Percentiles rank a stretch among this genome's conserved stretches.
Conservation (phyloP, 2,888 invertebrate species). For the Tenthredo amoena region DNA sequence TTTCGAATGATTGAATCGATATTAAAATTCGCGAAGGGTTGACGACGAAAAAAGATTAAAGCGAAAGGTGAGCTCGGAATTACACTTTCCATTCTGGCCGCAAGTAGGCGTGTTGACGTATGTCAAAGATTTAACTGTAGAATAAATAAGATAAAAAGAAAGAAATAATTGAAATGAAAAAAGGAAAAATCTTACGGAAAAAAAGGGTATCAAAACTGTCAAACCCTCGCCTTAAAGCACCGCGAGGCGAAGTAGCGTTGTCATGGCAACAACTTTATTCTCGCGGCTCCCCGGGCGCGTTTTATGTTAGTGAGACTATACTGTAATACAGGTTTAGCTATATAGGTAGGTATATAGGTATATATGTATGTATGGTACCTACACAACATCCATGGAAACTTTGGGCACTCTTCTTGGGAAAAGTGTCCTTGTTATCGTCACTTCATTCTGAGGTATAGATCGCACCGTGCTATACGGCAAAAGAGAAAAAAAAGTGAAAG, state of each 20-base stretch:
- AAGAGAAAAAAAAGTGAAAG: not conserved
- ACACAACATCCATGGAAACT: conserved; percentile 14
- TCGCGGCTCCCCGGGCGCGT: conserved; percentile 15
- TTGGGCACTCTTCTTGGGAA: conserved; percentile 15
- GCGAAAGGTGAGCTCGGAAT: not conserved
- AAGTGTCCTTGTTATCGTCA: conserved; percentile 41
- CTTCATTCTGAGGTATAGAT: not conserved
- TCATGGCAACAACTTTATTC: conserved; percentile 37
- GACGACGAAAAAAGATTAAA: not conserved
- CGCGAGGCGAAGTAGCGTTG: conserved; percentile 9
- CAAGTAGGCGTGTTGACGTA: not conserved
- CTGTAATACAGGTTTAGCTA: not conserved
- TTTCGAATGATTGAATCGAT: not conserved
- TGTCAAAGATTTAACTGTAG: not conserved
- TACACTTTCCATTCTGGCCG: not conserved
- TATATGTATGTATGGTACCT: not conserved
- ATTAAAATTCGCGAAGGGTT: not conserved
- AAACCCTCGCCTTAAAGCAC: conserved; percentile 27
- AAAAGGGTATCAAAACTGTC: not conserved
- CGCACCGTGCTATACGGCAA: not conserved
- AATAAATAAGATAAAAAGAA: not conserved
- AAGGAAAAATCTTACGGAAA: not conserved
- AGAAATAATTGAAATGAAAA: not conserved
- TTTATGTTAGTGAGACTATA: conserved; percentile 7
- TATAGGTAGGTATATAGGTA: not conserved